A percentile compares a stretch with the other conserved stretches of the same genome.
These are phyloP conservation scores for Pheosia tremula DNA, from an alignment of 2,888 invertebrate genomes.

Conservation along the genomic window DNA sequence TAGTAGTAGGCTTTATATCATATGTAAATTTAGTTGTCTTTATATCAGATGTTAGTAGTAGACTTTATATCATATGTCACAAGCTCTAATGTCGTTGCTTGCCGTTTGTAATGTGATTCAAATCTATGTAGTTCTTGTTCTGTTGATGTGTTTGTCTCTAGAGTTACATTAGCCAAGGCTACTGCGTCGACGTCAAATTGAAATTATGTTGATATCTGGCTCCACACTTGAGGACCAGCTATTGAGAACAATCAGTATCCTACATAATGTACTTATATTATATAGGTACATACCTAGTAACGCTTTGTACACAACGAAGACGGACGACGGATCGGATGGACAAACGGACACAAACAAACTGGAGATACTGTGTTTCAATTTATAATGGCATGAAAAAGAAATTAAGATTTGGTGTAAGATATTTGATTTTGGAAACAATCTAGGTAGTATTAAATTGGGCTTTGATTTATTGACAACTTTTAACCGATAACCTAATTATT, in stretches of 20 bases:
- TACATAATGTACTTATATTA: conserved; percentile 14
- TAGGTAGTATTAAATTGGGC: no score
- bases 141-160: conserved; percentile 23
- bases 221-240: conserved; percentile 26
- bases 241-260: conserved; percentile 19
- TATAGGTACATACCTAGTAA: conserved; percentile 6
- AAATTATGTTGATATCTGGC: conserved; percentile 16
- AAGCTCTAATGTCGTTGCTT: conserved; percentile 14
- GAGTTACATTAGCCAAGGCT: conserved; percentile 27
- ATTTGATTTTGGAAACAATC: no score
- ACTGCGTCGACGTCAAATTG: conserved; percentile 19
- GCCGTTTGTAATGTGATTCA: conserved; percentile 23
- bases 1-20: conserved; percentile 3
- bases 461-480: no score
- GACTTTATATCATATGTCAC: conserved; percentile 9
- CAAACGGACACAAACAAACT: no score
- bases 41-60: not conserved
- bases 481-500: no score
- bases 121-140: conserved; percentile 27
- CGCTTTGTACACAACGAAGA: not conserved
- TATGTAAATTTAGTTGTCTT: conserved; percentile 5
- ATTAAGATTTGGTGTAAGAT: no score
- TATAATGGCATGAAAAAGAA: no score
- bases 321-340: no score
- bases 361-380: no score